Conservation (phyloP, 2,113 vertebrate species). For the Phylloscopus whistleri region DNA sequence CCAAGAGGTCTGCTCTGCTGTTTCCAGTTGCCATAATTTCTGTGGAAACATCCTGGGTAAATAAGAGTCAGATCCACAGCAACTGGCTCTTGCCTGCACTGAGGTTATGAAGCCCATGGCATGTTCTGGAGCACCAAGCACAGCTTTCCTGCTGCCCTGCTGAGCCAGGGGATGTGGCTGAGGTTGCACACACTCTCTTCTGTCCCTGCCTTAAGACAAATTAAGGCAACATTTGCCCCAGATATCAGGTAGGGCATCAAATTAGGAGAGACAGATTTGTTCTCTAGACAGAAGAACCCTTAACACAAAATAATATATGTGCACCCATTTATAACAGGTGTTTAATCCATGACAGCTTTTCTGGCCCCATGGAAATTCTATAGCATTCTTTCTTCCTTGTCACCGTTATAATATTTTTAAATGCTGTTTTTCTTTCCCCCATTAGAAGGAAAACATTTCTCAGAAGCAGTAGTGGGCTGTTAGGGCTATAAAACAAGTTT, state of each 20-base stretch:
- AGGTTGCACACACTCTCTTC: neutral
- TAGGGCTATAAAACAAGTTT: slow-evolving; percentile 55
- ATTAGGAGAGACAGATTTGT: neutral
- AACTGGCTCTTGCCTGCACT: neutral
- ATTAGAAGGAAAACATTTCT: slow-evolving; percentile 44
- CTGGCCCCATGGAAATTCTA: slow-evolving; percentile 8
- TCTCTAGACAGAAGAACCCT: neutral
- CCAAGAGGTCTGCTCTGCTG: neutral
- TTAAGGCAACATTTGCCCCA: neutral
- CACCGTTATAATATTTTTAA: slow-evolving; percentile 9
- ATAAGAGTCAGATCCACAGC: neutral
- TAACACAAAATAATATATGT: slow-evolving; percentile 11
- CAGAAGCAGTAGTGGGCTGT: slow-evolving; percentile 35
- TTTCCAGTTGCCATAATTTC: neutral
- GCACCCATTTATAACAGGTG: slow-evolving; percentile 18
- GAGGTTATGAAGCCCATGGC: neutral
- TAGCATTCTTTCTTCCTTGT: slow-evolving; percentile 30
- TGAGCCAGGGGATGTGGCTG: neutral
- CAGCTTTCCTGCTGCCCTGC: neutral
- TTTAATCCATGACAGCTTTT: neutral
- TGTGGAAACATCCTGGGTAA: neutral
- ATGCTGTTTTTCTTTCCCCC: slow-evolving; percentile 45
- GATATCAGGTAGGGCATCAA: neutral
- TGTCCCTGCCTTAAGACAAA: neutral
- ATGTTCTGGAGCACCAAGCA: neutral